Base-by-base conservation (phyloP, 2,888 invertebrate genomes). In the Alentia gelatinosa region DNA sequence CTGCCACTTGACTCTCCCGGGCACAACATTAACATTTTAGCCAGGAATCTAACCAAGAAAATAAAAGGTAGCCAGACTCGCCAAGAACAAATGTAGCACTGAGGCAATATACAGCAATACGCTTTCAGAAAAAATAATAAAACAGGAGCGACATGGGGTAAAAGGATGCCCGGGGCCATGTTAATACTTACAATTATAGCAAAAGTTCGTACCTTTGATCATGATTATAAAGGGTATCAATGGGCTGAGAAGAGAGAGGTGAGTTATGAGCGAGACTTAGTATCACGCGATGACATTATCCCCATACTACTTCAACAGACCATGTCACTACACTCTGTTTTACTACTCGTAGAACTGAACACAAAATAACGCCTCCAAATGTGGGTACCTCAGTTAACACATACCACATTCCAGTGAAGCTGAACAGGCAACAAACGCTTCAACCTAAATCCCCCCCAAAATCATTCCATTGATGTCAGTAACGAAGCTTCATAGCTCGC, bases 51-150 rank as follows among this genome's bases (percentile, higher is more conserved):
- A 15, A 35, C 4, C 37, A 35, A 39, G 15, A 79, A 26, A 35
- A 19, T 23, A 9, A n/a, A 35, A 0, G 19, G 23, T 19, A 79
- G 79, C 39, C 79, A n/a, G 19, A 33, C 37, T 39, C 79, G n/a
- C 37, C 35, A 35, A 37, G 1, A 37, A 12, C 9, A 79, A 39
- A 4, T 79, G 79, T 35, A 79, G 79, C 79, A 79, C 79, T 35
- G 35, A 39, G 79, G 79, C 35, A 79, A 79, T 39, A 79, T 79
- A 79, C 79, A 79, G 79, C 79, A 79, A 37, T 19, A 79, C 5
- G n/a, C 37, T 79, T 79, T 9, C 26, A 26, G 74, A 74, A 79
- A 79, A 19, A 63, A 63, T n/a, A 63, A 19, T 37, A 23, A 37
- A 79, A 79, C 37, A 39, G 15, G 37, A 79, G 26, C n/a, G 9